Evolutionary conservation across 2,888 invertebrate species (phyloP).

Genomic region (Leptopilina myrica): DNA sequence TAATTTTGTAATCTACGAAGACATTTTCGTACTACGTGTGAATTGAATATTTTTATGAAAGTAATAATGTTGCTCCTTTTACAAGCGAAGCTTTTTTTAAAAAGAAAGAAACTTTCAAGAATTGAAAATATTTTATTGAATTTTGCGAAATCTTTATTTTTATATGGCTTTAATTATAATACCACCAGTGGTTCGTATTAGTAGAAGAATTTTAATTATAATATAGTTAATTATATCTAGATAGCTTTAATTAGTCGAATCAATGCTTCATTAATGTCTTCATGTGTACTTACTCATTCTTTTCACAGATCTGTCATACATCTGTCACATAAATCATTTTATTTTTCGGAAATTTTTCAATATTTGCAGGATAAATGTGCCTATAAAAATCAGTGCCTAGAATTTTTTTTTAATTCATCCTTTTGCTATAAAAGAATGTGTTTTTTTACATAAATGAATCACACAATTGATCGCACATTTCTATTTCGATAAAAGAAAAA

Average conservation of each 20-base stretch:
- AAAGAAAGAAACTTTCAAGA: neutral
- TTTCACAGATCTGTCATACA: slow-evolving; percentile 4
- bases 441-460: neutral
- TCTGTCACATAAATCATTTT: neutral
- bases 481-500: slow-evolving; percentile 4
- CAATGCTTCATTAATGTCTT: slow-evolving; percentile 21
- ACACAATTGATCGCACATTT: neutral
- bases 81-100: slow-evolving; percentile 30
- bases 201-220: slow-evolving; percentile 21
- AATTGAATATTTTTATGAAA: neutral
- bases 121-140: slow-evolving; percentile 37
- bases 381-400: slow-evolving; percentile 16
- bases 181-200: slow-evolving; percentile 8
- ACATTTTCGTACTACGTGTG: slow-evolving; percentile 19
- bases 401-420: slow-evolving; percentile 1
- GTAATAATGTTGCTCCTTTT: slow-evolving; percentile 16
- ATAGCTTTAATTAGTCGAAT: slow-evolving; percentile 11
- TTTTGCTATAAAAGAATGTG: neutral
- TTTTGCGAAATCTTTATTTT: slow-evolving; percentile 22
- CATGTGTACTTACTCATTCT: slow-evolving; percentile 15
- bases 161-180: neutral
- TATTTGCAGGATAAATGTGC: slow-evolving; percentile 29
- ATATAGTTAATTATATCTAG: neutral
- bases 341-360: neutral
- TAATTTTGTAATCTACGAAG: slow-evolving; percentile 30